Evolutionary conservation across 1,140 invertebrate species (phyloP), one percentile per base, ranked within the genome.

Genomic region (Batillaria attramentaria): DNA sequence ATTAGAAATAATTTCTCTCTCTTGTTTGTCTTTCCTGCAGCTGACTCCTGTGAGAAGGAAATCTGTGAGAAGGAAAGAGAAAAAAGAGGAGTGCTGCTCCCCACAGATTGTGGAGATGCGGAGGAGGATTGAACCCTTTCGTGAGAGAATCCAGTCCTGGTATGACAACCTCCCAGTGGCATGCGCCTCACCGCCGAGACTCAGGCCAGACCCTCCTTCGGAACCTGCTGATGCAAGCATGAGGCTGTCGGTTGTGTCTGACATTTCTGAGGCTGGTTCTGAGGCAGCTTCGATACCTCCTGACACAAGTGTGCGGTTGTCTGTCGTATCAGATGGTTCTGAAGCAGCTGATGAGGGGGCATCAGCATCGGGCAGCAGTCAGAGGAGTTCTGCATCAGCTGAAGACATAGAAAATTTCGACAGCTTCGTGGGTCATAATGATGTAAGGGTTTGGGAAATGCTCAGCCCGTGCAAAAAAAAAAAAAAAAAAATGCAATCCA

Each of bases 121-220:
- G 16, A 54, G 73, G n/a, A 33, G 57, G 8, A 3, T 79, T 1
- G 46, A 73, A 54, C 69, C 72, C 20, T 37, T 79, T 39, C 50
- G 60, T 13, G 57, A 62, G 43, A 57, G 60, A 10, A 33, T 73
- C 1, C 69, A 50, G 33, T 66, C 42, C 31, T 37, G 43, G 33
- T 79, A 74, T 43, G 60, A 65, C 60, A 79, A 73, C 33, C 46
- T 62, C n/a, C 57, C 70, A n/a, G 28, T 35, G 5, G 60, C 57
- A 24, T 74, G 72, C n/a, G 35, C 57, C 28, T 79, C 72, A 28
- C 72, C 78, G 10, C 65, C 50, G 10, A 78, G 72, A 70, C 31
- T 31, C 16, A n/a, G 43, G n/a, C 5, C 35, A 28, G 70, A 60
- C 57, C 10, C 18, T 8, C 10, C n/a, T n/a, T n/a, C n/a, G n/a